Percentiles rank a stretch among this genome's conserved stretches.
Conservation (phyloP, 64 coral and sea anemone species). For the Actinia equina region DNA sequence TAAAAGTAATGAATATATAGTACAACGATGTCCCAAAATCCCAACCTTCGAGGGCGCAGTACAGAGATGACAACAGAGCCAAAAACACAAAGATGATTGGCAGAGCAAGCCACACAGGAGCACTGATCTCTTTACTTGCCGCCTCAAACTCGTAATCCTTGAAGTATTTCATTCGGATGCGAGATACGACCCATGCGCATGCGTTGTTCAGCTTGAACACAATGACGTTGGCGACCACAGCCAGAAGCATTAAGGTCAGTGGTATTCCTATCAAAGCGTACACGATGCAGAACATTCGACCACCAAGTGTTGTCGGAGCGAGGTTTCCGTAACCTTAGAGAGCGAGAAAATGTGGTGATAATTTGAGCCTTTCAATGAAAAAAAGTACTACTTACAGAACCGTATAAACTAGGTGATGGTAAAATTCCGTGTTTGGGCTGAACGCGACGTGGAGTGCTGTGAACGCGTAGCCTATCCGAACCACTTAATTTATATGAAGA, state of each 20-base stretch:
- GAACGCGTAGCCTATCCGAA: no score
- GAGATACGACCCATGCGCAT: constrained; percentile 67
- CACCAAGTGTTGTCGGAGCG: constrained; percentile 49
- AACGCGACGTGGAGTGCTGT: no score
- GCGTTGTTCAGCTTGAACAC: constrained; percentile 71
- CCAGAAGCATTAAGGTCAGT: constrained; percentile 85
- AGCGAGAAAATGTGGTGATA: not conserved
- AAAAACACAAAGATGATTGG: constrained; percentile 79
- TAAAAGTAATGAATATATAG: constrained; percentile 88
- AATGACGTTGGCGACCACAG: constrained; percentile 77
- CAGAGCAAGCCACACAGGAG: constrained; percentile 70
- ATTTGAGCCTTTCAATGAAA: no score
- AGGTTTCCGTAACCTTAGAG: constrained; percentile 85
- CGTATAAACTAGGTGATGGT: no score
- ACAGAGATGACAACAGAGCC: constrained; percentile 63
- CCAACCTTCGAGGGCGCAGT: constrained; percentile 80
- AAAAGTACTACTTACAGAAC: no score
- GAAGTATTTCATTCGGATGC: constrained; percentile 31
- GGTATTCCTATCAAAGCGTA: constrained; percentile 92
- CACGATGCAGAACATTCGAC: constrained; percentile 70
- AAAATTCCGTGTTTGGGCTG: no score
- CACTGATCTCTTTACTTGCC: constrained; percentile 43
- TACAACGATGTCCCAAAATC: constrained; percentile 83
- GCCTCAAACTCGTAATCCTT: constrained; percentile 68
- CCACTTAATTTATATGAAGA: no score